Base-by-base conservation (phyloP, 2,797 vertebrate genomes). In the Phrynocephalus vlangalii region DNA sequence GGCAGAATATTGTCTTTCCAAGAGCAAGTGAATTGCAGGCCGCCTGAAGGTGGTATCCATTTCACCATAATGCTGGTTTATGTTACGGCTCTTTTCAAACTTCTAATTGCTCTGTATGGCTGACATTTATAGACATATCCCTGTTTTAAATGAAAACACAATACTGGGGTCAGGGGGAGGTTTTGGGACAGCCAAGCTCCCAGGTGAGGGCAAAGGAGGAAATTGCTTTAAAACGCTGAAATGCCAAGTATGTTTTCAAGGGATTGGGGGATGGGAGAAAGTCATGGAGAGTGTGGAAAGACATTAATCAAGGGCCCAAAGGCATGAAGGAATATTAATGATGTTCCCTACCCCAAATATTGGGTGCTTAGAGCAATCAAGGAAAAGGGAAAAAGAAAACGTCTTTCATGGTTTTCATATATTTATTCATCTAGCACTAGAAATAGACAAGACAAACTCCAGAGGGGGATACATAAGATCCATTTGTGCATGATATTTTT, bases 1-100 rank as follows among this genome's bases (percentile, higher is more conserved):
- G 97, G 95, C 95, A 97, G 96, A 97, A 97, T 97, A 97, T 97
- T 97, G 96, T 97, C 97, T 97, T 97, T 97, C 97, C 96, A 97
- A 95, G 92, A 96, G 96, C 97, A 97, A 97, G 97, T 95, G 96
- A 97, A 97, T 95, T 96, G 97, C 96, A 96, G 96, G 96, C 96
- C 95, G 96, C 95, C 97, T 63, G 96, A 96, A 96, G 96, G 95
- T 92, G 0, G 96, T 97, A 97, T 97, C 97, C 95, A 97, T 97
- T 97, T 97, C 97, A 96, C 96, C 95, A 94, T 96, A 97, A 97
- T 96, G 95, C 96, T 96, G 97, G 97, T 96, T 97, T 97, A 97
- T 97, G 96, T 97, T 97, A 97, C 97, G 97, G 94, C 90, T 94
- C 96, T 97, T 97, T 97, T 97, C 96, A 97, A 97, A 96, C 96